phyloP scores from a whole-genome alignment of 2,797 vertebrate species.

The Paratrypauchen microcephalus region DNA sequence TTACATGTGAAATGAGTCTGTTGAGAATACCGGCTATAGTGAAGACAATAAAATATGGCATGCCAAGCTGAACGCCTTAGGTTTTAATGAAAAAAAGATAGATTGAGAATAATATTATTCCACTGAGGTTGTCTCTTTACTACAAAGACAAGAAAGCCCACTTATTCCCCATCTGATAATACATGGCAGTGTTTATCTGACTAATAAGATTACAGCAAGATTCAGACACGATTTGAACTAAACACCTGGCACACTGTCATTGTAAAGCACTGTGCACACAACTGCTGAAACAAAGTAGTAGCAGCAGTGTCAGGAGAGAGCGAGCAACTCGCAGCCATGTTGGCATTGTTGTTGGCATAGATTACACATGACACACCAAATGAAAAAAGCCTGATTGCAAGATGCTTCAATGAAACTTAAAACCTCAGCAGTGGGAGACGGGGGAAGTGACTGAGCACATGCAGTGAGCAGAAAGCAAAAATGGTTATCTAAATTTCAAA shows the following conservation, averaged over 20 bases:
- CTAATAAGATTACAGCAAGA: conserved; percentile 45
- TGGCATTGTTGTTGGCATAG: conserved; percentile 70
- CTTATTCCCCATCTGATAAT: conserved; percentile 48
- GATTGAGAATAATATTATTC: conserved; percentile 61
- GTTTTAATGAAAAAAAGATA: conserved; percentile 66
- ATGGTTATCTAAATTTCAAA: conserved; percentile 80
- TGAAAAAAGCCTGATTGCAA: conserved; percentile 64
- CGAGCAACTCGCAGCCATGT: conserved; percentile 43
- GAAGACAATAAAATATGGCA: conserved; percentile 49
- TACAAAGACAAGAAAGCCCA: conserved; percentile 58
- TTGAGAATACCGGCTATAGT: conserved; percentile 40
- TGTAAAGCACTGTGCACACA: conserved; percentile 29
- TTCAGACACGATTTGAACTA: conserved; percentile 46
- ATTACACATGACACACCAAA: conserved; percentile 75
- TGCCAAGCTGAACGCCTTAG: conserved; percentile 49
- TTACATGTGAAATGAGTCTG: conserved; percentile 56
- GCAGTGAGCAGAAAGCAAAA: conserved; percentile 71
- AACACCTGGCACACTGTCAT: conserved; percentile 53
- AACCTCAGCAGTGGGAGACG: conserved; percentile 58
- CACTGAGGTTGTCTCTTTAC: conserved; percentile 57
- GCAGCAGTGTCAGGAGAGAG: conserved; percentile 38
- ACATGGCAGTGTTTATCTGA: conserved; percentile 44
- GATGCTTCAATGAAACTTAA: conserved; percentile 73
- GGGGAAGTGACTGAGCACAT: conserved; percentile 70
- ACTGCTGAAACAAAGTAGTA: conserved; percentile 51